Conservation (phyloP, 1,140 invertebrate genomes). For the Panagrolaimus sp. region DNA sequence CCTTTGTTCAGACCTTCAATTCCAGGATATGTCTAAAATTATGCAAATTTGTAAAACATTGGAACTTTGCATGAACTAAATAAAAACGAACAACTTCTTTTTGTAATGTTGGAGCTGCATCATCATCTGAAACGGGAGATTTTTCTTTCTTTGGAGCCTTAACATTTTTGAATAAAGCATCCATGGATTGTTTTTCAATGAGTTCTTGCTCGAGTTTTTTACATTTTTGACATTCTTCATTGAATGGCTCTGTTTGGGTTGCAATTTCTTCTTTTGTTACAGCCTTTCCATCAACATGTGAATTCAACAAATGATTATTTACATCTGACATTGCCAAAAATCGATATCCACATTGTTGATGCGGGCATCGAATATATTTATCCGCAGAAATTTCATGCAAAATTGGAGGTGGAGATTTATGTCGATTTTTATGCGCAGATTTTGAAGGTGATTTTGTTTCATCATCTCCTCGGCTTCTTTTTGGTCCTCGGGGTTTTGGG, state of each 20-base stretch:
- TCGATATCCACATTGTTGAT: slow-evolving; percentile 1
- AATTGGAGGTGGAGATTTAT: not conserved
- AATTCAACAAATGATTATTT: not conserved
- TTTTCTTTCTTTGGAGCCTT: not conserved
- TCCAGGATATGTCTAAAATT: too few relatives aligned
- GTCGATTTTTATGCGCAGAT: not conserved
- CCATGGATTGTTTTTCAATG: not conserved
- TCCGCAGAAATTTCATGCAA: not conserved
- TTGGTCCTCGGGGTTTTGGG: not conserved
- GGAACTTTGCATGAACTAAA: too few relatives aligned
- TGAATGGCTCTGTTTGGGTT: not conserved
- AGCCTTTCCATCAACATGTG: not conserved
- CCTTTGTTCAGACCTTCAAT: too few relatives aligned
- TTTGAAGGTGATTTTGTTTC: not conserved
- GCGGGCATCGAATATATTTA: not conserved
- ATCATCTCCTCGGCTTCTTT: not conserved
- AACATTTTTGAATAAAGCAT: not conserved
- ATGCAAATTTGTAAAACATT: too few relatives aligned
- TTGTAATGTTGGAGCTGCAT: too few relatives aligned
- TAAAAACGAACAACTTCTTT: too few relatives aligned
- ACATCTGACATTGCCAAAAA: not conserved
- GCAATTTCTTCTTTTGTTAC: not conserved
- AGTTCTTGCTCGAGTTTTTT: not conserved
- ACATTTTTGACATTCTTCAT: not conserved
- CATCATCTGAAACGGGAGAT: too few relatives aligned